Evolutionary conservation across 2,888 invertebrate genomes (phyloP), one percentile per base, ranked within the genome.

Genomic region (Holacanthella duospinosa): DNA sequence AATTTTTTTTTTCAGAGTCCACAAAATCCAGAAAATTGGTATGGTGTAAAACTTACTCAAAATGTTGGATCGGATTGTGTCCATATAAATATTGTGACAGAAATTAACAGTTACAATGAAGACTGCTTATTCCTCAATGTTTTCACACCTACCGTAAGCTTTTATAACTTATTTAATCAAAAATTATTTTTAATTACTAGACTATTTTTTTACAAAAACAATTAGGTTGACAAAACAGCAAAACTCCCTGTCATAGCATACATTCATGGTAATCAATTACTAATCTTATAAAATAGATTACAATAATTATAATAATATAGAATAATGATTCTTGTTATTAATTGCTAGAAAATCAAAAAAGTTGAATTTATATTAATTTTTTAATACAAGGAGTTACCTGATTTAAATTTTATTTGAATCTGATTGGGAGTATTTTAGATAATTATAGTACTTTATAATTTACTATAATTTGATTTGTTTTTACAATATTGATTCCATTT

Each of bases 101-200:
- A 4, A 26, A 29, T 16, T 16, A 12, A 21, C 4, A 55, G 9
- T 9, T 16, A 12, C 55, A 21, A 55, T 12, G 55, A 55, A 55
- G 55, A 55, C 21, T 55, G 55, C 27, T 29, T 55, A 29, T 55
- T 55, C 27, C 55, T 55, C 21, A 55, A 55, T 21, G 55, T 55
- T 29, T 55, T 55, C 55, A 55, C 55, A 4, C 55, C 55, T 29
- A 16, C 6, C 6, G 36, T 36, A 36, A 36, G 36, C 9, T 6
- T 36, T 36, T 36, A 9, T 6, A 36, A 9, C 16, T 36, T 9
- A 36, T 36, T 36, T 16, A 36, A 9, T 6, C 9, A 36, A 36
- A 16, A 36, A 36, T 6, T 9, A 36, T 9, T 6, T 36, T 36
- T 36, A 6, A 36, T 9, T 36, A 16, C 36, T 16, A 36, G n/a